Conservation (phyloP, 2,113 vertebrate genomes). For the Crocuta crocuta region DNA sequence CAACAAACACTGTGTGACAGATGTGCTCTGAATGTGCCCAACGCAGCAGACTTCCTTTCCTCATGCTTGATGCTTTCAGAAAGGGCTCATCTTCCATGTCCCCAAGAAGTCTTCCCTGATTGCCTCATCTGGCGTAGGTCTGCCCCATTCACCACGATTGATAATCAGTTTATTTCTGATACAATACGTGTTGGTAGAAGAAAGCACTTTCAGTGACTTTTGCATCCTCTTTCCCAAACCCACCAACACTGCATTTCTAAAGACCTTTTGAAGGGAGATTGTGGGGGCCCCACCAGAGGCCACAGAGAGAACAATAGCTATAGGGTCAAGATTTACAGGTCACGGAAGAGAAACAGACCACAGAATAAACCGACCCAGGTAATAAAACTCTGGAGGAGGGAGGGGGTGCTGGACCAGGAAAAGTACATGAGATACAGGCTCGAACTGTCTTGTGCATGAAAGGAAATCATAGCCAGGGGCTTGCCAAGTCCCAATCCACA, state of each 20-base stretch:
- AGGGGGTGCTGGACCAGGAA: background rate
- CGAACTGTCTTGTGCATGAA: background rate
- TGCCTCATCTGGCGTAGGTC: background rate
- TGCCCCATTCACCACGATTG: background rate
- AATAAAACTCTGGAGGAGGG: background rate
- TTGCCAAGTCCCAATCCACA: background rate
- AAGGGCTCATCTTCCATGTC: background rate
- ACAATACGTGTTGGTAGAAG: background rate
- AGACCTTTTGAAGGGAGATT: no score
- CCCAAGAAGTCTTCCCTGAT: background rate
- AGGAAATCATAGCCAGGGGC: background rate
- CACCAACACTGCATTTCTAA: background rate
- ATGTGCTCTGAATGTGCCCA: background rate
- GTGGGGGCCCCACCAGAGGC: background rate
- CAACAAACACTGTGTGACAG: background rate
- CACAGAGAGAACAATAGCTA: background rate
- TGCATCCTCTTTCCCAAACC: background rate
- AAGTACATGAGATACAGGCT: background rate
- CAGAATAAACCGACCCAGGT: background rate
- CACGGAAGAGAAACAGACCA: background rate
- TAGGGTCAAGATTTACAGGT: background rate
- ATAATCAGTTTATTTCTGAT: no score
- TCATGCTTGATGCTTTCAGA: background rate
- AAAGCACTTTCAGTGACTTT: no score
- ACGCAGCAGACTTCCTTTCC: no score